Percentiles rank a stretch among this genome's conserved stretches.
Conservation (phyloP, 2,888 invertebrate species). For the Lottia gigantea region DNA sequence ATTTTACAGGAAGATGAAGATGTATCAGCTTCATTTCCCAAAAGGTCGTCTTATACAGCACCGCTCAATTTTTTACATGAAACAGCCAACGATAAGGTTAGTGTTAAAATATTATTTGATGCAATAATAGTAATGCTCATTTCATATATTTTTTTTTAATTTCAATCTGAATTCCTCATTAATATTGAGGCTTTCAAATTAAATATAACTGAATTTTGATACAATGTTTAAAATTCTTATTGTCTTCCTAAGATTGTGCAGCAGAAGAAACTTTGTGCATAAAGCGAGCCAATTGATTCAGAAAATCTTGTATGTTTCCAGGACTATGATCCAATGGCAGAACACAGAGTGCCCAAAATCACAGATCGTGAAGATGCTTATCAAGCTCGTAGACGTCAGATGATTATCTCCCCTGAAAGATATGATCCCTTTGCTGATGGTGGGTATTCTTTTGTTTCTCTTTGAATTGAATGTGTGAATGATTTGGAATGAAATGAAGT, state of each 20-base stretch:
- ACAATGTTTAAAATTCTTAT: background rate
- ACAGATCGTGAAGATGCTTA: conserved; percentile 98
- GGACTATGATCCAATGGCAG: conserved; percentile 67
- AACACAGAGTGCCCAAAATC: conserved; percentile 83
- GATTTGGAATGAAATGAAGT: background rate
- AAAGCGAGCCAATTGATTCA: no score
- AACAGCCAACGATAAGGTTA: conserved; percentile 78
- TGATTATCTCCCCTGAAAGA: conserved; percentile 92
- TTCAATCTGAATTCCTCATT: no score
- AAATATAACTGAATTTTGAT: no score
- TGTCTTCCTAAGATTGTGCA: background rate
- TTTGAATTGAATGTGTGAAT: conserved; percentile 15
- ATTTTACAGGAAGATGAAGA: conserved; percentile 82
- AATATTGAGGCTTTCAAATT: no score
- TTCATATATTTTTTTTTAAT: background rate
- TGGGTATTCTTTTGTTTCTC: conserved; percentile 70
- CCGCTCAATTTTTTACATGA: conserved; percentile 90
- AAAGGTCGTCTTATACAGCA: conserved; percentile 84
- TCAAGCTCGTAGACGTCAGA: conserved; percentile 84
- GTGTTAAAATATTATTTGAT: background rate
- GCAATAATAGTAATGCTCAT: background rate
- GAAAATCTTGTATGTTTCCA: conserved; percentile 32
- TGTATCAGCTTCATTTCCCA: conserved; percentile 68
- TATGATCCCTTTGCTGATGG: conserved; percentile 98
- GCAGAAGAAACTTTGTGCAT: no score